These are phyloP conservation scores for Isotomurus palustris DNA, from an alignment of 2,888 invertebrate genomes.

Conservation along the genomic window DNA sequence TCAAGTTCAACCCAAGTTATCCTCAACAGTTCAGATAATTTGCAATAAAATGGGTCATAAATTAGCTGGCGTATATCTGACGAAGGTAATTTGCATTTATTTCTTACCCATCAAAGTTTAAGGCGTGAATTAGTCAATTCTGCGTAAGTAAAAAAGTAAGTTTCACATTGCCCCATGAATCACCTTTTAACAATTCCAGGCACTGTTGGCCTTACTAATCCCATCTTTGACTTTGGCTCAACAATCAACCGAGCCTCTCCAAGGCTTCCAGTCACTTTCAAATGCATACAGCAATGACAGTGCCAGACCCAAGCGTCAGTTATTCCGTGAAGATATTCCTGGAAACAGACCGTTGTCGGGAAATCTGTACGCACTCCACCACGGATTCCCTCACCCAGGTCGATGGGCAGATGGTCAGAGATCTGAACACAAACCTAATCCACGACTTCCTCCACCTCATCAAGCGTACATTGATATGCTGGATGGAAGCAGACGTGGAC, in stretches of 20 bases:
- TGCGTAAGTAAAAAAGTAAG: no score
- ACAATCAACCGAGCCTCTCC: not conserved
- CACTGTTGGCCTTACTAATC: not conserved
- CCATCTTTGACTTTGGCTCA: not conserved
- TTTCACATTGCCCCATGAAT: no score
- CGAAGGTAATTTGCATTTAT: no score
- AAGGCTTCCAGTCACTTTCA: not conserved
- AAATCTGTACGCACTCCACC: constrained; percentile 34
- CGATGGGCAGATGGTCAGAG: constrained; percentile 34
- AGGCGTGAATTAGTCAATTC: no score
- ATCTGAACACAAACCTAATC: constrained; percentile 23
- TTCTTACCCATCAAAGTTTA: no score
- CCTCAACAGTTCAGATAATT: no score
- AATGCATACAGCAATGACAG: not conserved
- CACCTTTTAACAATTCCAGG: no score
- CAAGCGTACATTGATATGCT: constrained; percentile 9
- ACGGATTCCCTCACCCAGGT: constrained; percentile 43
- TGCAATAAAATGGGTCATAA: no score
- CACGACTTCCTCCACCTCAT: constrained; percentile 23
- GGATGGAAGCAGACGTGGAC: constrained; percentile 2
- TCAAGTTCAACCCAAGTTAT: no score
- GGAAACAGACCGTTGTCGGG: constrained; percentile 40
- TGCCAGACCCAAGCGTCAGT: constrained; percentile 35
- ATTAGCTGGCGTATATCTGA: no score
- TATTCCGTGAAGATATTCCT: constrained; percentile 42